Evolutionary conservation across 2,888 invertebrate species (phyloP).

Genomic region (Lasioglossum marginatum): DNA sequence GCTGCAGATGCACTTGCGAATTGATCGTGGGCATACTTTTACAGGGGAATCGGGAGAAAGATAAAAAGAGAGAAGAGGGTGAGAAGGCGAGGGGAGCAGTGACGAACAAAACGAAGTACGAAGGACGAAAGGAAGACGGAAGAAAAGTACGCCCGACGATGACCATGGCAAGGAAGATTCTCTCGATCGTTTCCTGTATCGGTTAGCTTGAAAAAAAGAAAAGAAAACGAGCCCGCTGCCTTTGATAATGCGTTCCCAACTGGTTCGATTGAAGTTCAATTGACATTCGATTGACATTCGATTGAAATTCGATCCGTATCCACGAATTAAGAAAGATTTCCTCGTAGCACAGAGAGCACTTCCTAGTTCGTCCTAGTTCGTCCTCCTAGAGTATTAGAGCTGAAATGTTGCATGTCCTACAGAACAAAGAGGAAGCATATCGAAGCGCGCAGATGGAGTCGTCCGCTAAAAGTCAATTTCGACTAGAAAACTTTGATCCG

Average conservation of each 20-base stretch:
- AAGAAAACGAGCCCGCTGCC: slow-evolving; percentile 6
- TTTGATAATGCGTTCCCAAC: neutral
- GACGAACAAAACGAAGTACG: neutral
- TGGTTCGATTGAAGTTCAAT: neutral
- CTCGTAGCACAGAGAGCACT: slow-evolving; percentile 28
- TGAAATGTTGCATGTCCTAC: slow-evolving; percentile 73
- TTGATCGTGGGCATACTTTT: slow-evolving; percentile 5
- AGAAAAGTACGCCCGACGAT: neutral
- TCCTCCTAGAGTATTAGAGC: slow-evolving; percentile 66
- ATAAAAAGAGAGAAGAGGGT: neutral
- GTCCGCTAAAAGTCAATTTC: slow-evolving; percentile 54
- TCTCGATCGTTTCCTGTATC: neutral
- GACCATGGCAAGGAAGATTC: neutral
- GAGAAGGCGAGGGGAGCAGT: too few relatives aligned
- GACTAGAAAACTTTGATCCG: slow-evolving; percentile 58
- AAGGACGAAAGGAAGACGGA: neutral
- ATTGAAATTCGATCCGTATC: slow-evolving; percentile 1
- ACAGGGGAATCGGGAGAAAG: too few relatives aligned
- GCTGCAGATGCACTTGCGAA: neutral
- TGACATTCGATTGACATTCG: neutral
- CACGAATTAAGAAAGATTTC: neutral
- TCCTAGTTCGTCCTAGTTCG: slow-evolving; percentile 50
- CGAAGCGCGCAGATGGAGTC: slow-evolving; percentile 18
- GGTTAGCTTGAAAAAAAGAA: slow-evolving; percentile 7
- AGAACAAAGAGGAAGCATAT: slow-evolving; percentile 45